Percentiles rank a stretch among this genome's conserved stretches.
phyloP scores from a whole-genome alignment of 1,140 invertebrate genomes.

The Pseudomyrmex gracilis region DNA sequence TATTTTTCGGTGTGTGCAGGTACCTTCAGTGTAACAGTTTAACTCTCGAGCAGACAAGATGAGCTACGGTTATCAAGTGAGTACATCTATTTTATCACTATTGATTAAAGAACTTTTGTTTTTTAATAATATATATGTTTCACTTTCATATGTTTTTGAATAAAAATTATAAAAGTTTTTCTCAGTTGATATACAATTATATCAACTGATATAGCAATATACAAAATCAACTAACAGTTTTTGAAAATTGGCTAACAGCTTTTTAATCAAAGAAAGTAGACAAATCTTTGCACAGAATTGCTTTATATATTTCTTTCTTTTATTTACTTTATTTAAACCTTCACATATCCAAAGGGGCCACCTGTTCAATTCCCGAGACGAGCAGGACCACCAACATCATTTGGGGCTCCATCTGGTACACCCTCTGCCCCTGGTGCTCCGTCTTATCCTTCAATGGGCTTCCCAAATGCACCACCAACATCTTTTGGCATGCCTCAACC shows the following conservation, averaged over 20 bases:
- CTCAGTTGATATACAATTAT: too few species aligned
- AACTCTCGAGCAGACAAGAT: conserved; percentile 48
- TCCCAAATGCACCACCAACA: conserved; percentile 69
- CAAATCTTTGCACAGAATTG: neutral
- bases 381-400: conserved; percentile 79
- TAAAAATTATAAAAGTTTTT: too few species aligned
- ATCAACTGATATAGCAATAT: too few species aligned
- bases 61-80: conserved; percentile 78
- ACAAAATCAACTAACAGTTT: too few species aligned
- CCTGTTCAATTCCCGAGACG: conserved; percentile 79
- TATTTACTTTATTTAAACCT: conserved; percentile 52
- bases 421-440: conserved; percentile 78
- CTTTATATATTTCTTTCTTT: conserved; percentile 48
- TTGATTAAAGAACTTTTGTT: neutral
- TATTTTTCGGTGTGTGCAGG: conserved; percentile 36
- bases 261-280: conserved; percentile 8
- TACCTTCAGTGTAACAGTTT: neutral
- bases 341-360: conserved; percentile 77
- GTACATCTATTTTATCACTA: conserved; percentile 45
- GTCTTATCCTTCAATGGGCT: conserved; percentile 72
- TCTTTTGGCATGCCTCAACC: conserved; percentile 82
- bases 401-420: conserved; percentile 81
- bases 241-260: neutral
- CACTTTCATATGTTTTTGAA: too few species aligned
- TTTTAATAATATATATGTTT: neutral